Base-by-base conservation (phyloP, 1,140 invertebrate genomes). In the Drosophila bocki region DNA sequence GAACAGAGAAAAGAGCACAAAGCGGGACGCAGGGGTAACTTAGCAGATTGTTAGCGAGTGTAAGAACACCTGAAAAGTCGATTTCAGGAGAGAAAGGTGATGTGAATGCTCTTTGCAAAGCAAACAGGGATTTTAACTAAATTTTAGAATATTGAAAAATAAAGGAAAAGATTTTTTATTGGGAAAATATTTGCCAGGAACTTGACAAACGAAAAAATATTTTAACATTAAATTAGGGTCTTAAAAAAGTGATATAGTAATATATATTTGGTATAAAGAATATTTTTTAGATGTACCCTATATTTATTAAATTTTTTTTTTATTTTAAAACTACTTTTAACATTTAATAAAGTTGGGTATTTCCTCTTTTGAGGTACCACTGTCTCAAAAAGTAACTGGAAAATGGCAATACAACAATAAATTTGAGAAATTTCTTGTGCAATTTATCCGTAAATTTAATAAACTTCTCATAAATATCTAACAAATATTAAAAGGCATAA, bases 21-120 rank as follows among this genome's bases (percentile, higher is more conserved):
- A 48, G 42, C 32, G 3, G 32, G 48, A 44, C 54, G 33, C 37
- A 51, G 61, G 37, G 39, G 68, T 44, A 80, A 75, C 74, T 80
- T 68, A 81, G 64, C 85, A 90, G 85, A 88, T 90, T 84, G 84
- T 88, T 84, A 80, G 61, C 85, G 42, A 64, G 48, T 62, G 42
- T 54, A 71, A 53, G 70, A 80, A 84, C 77, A 88, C 65, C 42
- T 60, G 59, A 59, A 67, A 77, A 53, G 39, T 35, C 56, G 44
- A 39, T 63, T 42, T 50, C 47, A 39, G 17, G 12, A 44, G 39
- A 41, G 33, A 19, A 56, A 59, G 58, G 63, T 59, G 17, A 15
- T 47, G 9, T 11, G 32, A 50, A 75, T 81, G 29, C 57, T 9
- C 63, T 68, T 54, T 12, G 22, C 32, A 9, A 15, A 32, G 13